These are phyloP conservation scores for Poeciliopsis turneri DNA, from an alignment of 2,797 vertebrate genomes.

Conservation along the genomic window DNA sequence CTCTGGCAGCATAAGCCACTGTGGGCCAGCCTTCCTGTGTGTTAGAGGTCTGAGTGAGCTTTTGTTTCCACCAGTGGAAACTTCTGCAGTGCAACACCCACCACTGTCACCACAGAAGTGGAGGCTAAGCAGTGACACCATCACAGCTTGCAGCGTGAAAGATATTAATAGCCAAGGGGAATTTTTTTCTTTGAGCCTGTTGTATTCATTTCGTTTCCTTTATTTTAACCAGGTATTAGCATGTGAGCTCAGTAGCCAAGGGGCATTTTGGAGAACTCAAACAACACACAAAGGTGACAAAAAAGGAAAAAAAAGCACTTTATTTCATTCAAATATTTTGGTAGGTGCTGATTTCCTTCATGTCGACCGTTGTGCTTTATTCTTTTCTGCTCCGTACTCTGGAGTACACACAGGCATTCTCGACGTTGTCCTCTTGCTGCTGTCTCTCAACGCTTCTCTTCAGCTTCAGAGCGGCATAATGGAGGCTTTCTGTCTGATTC, in stretches of 20 bases:
- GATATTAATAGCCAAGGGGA: conserved; percentile 32
- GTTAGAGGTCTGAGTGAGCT: conserved; percentile 2
- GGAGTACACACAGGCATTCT: conserved; percentile 44
- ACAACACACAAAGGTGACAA: neutral
- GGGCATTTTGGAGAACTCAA: neutral
- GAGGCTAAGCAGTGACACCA: conserved; percentile 1
- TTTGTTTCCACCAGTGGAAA: conserved; percentile 66
- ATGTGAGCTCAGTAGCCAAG: neutral
- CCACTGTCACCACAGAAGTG: conserved; percentile 42
- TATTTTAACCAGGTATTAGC: neutral
- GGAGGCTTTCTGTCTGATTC: conserved; percentile 1
- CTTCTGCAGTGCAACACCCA: conserved; percentile 12
- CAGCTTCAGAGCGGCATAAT: conserved; percentile 49
- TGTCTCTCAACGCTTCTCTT: conserved; percentile 8
- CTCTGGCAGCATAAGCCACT: neutral
- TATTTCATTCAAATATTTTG: neutral
- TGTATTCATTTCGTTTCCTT: neutral
- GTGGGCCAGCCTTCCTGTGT: conserved; percentile 24
- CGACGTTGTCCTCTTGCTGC: neutral
- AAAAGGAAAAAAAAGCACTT: neutral
- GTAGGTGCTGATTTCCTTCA: neutral
- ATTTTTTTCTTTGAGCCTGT: neutral
- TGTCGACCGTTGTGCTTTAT: conserved; percentile 7
- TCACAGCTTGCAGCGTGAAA: neutral
- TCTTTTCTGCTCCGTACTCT: conserved; percentile 29